Evolutionary conservation across 2,113 vertebrate genomes (phyloP).

Genomic region (Leucosticte australis): DNA sequence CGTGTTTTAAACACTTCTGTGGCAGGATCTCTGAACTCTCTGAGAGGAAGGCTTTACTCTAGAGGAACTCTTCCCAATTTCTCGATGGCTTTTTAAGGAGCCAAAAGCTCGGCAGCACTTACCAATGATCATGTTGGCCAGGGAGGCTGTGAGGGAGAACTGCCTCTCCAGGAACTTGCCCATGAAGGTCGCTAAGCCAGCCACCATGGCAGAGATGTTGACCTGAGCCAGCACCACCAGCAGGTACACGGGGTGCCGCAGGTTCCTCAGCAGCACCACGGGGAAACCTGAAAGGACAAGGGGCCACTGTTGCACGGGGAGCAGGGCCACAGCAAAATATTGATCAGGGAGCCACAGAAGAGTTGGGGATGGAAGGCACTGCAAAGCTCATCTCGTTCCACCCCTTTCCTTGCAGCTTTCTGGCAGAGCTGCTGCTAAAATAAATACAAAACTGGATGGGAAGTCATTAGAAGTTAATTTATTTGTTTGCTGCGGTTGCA

Average conservation of each 20-base stretch:
- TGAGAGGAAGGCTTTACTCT: not conserved
- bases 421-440: not conserved
- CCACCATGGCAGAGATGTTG: constrained; percentile 81
- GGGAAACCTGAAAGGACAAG: constrained; percentile 76
- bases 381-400: not conserved
- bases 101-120: not conserved
- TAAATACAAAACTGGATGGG: not conserved
- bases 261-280: constrained; percentile 77
- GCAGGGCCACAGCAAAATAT: not conserved
- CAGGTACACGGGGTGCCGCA: constrained; percentile 85
- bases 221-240: constrained; percentile 90
- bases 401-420: not conserved
- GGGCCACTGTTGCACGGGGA: not conserved
- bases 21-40: not conserved
- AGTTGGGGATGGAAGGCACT: not conserved
- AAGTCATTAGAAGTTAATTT: constrained; percentile 6
- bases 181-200: constrained; percentile 90
- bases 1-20: not conserved
- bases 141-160: constrained; percentile 80
- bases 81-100: not conserved
- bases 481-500: not conserved
- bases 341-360: not conserved
- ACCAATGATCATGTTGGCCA: constrained; percentile 90
- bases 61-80: not conserved
- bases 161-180: constrained; percentile 92